Evolutionary conservation across 2,113 vertebrate species (phyloP), one percentile per base, ranked within the genome.

Genomic region (Sciurus niger): DNA sequence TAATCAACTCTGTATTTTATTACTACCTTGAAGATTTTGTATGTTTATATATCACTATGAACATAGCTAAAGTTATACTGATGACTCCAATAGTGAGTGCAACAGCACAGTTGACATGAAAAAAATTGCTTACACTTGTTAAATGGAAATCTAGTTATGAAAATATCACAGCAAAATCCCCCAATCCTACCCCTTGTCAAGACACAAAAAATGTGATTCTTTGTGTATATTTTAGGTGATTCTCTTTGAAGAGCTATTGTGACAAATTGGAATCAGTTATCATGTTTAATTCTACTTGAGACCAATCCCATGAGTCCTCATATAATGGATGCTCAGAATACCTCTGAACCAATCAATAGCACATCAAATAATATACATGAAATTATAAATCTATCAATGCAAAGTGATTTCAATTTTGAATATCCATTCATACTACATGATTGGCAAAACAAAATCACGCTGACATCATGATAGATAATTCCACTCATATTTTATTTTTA

Each of bases 131-230:
- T 91, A 78, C 22, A 28, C 76, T 80, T 84, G 25, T 88, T 80
- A 92, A 96, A 89, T 86, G 83, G 53, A 96, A 90, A 93, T 96
- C 68, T 12, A 90, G 25, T 85, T 89, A 48, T 73, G 20, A 51
- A 93, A 95, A 80, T 84, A 92, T 37, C 80, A 90, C 17, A 84
- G 24, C 34, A 94, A 18, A 90, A 72, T 18, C 30, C 8, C 48
- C 79, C 24, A 86, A 24, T 20, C n/a, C 43, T 80, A 25, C 22
- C 32, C 4, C 7, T 72, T 92, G 18, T 55, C 77, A 88, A 77
- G 60, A 85, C 12, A 1, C 37, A 94, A 84, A 84, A 83, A 60
- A 48, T 13, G 40, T 60, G 74, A 34, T 43, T 96, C 90, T 30
- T 58, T 79, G 77, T 79, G 78, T 86, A 2, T 68, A 84, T 25